Evolutionary conservation across 2,113 vertebrate species (phyloP), one percentile per base, ranked within the genome.

Genomic region (Thamnaconus septentrionalis): DNA sequence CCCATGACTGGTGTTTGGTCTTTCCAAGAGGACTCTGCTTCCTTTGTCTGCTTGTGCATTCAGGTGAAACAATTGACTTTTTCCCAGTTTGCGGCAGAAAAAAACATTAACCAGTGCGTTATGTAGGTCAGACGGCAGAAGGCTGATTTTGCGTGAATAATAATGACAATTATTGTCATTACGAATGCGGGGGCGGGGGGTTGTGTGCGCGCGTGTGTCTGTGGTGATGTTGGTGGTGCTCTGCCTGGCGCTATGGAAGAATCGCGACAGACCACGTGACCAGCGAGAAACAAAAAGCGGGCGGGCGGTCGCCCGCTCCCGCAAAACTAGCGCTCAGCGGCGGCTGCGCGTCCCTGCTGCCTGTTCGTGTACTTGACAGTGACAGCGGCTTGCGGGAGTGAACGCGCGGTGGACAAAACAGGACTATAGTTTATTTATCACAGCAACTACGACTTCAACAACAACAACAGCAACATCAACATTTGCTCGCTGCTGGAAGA

Each of bases 241-340:
- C 57, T 39, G 8, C 40, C 67, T 61, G 39, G 63, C 67, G 56
- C 69, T 55, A 57, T 3, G 61, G 75, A 31, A 31, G 18, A 31
- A 31, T 31, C 78, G 80, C 73, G 73, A 83, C 83, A 40, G 43
- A 82, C 51, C 87, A 89, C 83, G 85, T 89, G 85, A 87, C 78
- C 71, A 59, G 12, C 56, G 43, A 56, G 75, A 76, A 73, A 81
- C 77, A 84, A 68, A 79, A 75, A 70, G 54, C 48, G 56, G 73
- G 66, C 48, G 69, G 66, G 69, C 48, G 78, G 70, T 61, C 64
- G 69, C 77, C 54, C 74, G 65, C 71, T 48, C 57, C 51, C 18
- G 40, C 56, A 31, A 59, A 49, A 78, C 66, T 44, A 71, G 41
- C 78, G 55, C 79, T 18, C 55, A 11, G 40, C 64, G 12, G 49